Evolutionary conservation across 2,113 vertebrate genomes (phyloP), one percentile per base, ranked within the genome.

Genomic region (Mesembrinibis cayennensis): DNA sequence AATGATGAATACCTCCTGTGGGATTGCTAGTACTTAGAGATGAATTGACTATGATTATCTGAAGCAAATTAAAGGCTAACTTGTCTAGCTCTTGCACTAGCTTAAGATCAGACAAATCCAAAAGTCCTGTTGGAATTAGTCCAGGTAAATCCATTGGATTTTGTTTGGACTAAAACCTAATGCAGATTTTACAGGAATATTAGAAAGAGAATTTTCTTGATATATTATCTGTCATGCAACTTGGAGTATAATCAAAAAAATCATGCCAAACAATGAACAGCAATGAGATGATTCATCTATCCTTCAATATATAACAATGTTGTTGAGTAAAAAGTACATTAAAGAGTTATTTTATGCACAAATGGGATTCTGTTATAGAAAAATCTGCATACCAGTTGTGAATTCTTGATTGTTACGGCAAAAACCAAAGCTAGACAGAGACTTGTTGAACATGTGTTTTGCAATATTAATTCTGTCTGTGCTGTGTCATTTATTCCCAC

Each of bases 361-460:
- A 95, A 52, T 55, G 40, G 32, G 56, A 91, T 94, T 90, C 42
- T 94, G 23, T 80, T 91, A 72, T 20, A 76, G 89, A 96, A 93
- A 95, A 94, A 92, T 89, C 56, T 95, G 38, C 73, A 56, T 83
- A 55, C 30, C 9, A 21, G 4, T 91, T 92, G 80, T 83, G 74
- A 95, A 96, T 92, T 96, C 85, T 87, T 95, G 66, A 92, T 83
- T 84, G 36, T 80, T 94, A 66, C 1, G 6, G 30, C n/a, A 91
- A 88, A 95, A 89, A 6, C 0, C 52, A 96, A 89, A 93, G n/a
- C 59, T 87, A 87, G 87, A 89, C 65, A 86, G 92, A 80, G 58
- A 93, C 55, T 92, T 95, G 59, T 70, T 96, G 82, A 96, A 92
- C 73, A 95, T 82, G 42, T 87, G 70, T 65, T 94, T 95, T 85